Conservation (phyloP, 2,888 invertebrate species). For the Xanthorhoe designata region DNA sequence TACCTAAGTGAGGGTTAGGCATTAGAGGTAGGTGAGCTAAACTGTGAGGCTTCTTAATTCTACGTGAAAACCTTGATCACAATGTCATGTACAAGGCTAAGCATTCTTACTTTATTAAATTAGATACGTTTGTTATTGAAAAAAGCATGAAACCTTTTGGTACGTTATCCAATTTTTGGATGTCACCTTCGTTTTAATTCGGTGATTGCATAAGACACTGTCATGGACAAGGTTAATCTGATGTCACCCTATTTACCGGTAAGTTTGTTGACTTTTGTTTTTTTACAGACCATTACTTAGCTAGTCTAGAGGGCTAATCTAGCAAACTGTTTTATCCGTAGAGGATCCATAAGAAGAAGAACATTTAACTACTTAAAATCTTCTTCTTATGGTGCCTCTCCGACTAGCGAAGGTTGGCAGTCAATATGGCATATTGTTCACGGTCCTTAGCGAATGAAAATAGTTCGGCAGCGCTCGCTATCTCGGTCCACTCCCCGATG, state of each 20-base stretch:
- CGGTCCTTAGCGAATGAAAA: too few species aligned
- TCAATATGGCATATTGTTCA: too few species aligned
- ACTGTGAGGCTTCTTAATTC: conserved; percentile 4
- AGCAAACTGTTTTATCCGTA: too few species aligned
- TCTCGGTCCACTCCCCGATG: too few species aligned
- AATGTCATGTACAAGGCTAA: conserved; percentile 72
- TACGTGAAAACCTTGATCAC: conserved; percentile 27
- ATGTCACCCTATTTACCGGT: background rate
- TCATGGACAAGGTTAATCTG: conserved; percentile 9
- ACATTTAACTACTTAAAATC: too few species aligned
- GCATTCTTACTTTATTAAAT: background rate
- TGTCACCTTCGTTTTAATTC: conserved; percentile 10
- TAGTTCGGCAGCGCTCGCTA: too few species aligned
- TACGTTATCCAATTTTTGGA: conserved; percentile 12
- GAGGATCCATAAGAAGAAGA: too few species aligned
- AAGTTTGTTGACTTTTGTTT: background rate
- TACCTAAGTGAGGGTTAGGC: background rate
- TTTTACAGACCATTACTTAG: background rate
- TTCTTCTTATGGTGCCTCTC: too few species aligned
- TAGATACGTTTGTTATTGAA: conserved; percentile 29
- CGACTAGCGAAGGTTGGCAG: too few species aligned
- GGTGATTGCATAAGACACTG: background rate
- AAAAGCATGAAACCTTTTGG: conserved; percentile 7
- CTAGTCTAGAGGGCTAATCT: too few species aligned
- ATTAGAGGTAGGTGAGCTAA: background rate